These are phyloP conservation scores for Morpho deidamia DNA, from an alignment of 2,888 invertebrate species.

Conservation along the genomic window DNA sequence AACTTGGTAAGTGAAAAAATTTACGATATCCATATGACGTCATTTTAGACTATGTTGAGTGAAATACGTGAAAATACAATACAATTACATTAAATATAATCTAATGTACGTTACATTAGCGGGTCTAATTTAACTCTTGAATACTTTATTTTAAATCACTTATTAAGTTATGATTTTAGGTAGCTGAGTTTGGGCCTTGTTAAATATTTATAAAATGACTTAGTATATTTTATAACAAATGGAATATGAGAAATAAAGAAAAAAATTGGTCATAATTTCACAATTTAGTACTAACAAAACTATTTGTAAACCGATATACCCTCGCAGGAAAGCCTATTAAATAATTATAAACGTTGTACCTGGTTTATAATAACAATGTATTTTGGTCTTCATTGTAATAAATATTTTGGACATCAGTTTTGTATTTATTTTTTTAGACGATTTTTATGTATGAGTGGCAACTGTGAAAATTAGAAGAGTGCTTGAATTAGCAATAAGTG, in stretches of 20 bases:
- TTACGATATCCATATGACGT: no score
- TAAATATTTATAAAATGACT: neutral
- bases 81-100: no score
- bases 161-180: neutral
- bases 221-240: conserved; percentile 10
- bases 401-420: conserved; percentile 65
- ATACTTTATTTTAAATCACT: neutral
- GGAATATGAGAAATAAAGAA: conserved; percentile 1
- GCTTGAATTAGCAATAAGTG: no score
- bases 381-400: conserved; percentile 71
- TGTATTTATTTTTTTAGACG: conserved; percentile 8
- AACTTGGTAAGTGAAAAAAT: no score
- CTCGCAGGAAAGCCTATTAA: conserved; percentile 41
- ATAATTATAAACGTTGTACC: conserved; percentile 71
- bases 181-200: conserved; percentile 4
- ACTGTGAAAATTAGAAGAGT: no score
- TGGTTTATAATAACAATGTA: conserved; percentile 72
- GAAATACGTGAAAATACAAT: no score
- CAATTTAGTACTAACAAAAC: conserved; percentile 9
- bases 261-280: conserved; percentile 10
- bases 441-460: neutral
- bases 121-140: neutral
- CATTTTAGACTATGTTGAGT: no score
- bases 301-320: conserved; percentile 24
- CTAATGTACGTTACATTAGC: no score